Conservation (phyloP, 2,113 vertebrate genomes). For the Sinosuthora webbiana region DNA sequence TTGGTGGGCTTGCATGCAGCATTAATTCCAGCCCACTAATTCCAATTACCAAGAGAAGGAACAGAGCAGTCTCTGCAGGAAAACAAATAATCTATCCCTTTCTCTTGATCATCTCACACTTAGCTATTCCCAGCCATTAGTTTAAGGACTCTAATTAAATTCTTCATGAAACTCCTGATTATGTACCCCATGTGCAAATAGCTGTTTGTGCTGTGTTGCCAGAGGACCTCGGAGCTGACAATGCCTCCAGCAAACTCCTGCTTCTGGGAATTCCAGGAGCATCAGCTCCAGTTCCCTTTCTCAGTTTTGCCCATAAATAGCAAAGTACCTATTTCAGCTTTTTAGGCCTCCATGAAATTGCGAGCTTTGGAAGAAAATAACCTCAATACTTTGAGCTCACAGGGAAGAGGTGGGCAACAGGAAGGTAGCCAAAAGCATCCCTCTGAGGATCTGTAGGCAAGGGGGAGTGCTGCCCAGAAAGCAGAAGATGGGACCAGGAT, state of each 20-base stretch:
- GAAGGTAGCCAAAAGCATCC: background rate
- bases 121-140: background rate
- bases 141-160: background rate
- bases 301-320: background rate
- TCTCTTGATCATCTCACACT: background rate
- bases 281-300: background rate
- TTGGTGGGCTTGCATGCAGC: background rate
- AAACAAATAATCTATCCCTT: background rate
- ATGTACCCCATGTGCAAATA: background rate
- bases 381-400: background rate
- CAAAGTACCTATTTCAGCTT: background rate
- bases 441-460: background rate
- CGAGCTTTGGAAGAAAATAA: background rate
- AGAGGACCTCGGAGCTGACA: background rate
- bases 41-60: background rate
- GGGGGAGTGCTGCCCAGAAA: background rate
- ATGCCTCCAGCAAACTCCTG: background rate
- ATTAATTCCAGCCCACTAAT: background rate
- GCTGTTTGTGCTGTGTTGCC: background rate
- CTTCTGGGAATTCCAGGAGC: background rate
- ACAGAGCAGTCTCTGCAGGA: background rate
- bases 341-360: background rate
- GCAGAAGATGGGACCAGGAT: background rate
- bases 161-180: background rate
- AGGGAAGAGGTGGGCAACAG: background rate